A percentile compares a stretch with the other conserved stretches of the same genome.
Evolutionary conservation across 2,113 vertebrate species (phyloP).

Genomic region (Gopherus flavomarginatus): DNA sequence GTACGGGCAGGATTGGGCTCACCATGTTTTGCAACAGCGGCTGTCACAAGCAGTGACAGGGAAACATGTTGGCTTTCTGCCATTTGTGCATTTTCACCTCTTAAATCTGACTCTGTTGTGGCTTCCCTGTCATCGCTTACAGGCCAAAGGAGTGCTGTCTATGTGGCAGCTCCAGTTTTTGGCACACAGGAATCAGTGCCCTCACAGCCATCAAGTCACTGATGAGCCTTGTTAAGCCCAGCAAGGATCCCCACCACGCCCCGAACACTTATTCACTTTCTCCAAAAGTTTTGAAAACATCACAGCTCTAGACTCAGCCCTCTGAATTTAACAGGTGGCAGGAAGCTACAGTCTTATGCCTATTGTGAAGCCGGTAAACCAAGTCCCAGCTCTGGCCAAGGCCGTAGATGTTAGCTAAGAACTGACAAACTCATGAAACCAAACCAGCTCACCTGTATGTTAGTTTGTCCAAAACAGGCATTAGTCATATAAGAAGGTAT

Average conservation of each 20-base stretch:
- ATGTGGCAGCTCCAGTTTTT: background rate
- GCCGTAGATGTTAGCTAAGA: background rate
- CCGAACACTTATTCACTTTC: background rate
- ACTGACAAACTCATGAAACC: background rate
- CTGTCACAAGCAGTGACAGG: background rate
- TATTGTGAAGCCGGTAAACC: background rate
- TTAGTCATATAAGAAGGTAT: background rate
- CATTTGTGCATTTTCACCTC: background rate
- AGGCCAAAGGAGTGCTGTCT: background rate
- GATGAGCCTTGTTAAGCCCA: background rate
- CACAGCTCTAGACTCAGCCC: background rate
- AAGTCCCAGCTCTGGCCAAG: background rate
- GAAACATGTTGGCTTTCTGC: background rate
- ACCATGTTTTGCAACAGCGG: background rate
- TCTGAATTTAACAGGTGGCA: background rate
- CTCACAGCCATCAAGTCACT: background rate
- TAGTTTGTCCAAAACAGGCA: background rate
- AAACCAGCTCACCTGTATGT: background rate
- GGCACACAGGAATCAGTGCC: background rate
- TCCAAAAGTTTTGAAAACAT: background rate
- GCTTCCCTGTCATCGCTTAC: background rate
- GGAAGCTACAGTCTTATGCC: background rate
- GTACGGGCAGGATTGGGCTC: background rate
- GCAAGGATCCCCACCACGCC: rapidly evolving
- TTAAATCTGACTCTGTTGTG: background rate